Evolutionary conservation across 1,140 invertebrate genomes (phyloP), one percentile per base, ranked within the genome.

Genomic region (Lepidurus couesii): DNA sequence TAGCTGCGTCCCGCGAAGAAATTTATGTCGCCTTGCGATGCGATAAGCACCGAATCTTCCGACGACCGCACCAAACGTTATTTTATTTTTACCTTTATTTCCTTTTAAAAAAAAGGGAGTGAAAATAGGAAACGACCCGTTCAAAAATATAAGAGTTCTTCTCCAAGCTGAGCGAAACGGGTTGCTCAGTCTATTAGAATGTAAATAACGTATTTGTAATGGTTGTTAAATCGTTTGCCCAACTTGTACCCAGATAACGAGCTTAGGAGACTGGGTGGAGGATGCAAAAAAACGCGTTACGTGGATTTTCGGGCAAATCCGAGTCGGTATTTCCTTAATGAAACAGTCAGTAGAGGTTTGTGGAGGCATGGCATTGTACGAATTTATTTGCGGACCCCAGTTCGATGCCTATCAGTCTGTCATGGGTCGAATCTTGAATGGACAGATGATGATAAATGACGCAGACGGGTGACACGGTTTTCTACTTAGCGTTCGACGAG

Each of bases 371-470:
- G 34, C 34, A 34, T 65, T 65, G 53, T 65, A 65, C n/a, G 53
- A 65, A 65, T 65, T 65, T 65, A 65, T 65, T 65, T 65, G 53
- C 53, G 53, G 53, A 65, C 6, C 9, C 16, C 21, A 65, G 21
- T 7, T 65, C n/a, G 53, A 65, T 65, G 16, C 53, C 53, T 9
- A 65, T 65, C 53, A 65, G 53, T 65, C 53, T 65, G 21, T 65
- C 53, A 16, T 65, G 16, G 53, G 53, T 7, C 6, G 21, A 21
- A 65, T 65, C 53, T 65, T 65, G 53, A 65, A 65, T 65, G 53
- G 53, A 65, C 53, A 65, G 53, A 65, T 65, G 53, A 65, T 65
- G 53, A 65, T 65, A 65, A 65, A 65, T 65, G 53, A 65, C 53
- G 53, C 53, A 21, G 53, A 65, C 53, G 53, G 53, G 53, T 65